phyloP scores from a whole-genome alignment of 2,888 invertebrate genomes.

The Vesta saturnalis region DNA sequence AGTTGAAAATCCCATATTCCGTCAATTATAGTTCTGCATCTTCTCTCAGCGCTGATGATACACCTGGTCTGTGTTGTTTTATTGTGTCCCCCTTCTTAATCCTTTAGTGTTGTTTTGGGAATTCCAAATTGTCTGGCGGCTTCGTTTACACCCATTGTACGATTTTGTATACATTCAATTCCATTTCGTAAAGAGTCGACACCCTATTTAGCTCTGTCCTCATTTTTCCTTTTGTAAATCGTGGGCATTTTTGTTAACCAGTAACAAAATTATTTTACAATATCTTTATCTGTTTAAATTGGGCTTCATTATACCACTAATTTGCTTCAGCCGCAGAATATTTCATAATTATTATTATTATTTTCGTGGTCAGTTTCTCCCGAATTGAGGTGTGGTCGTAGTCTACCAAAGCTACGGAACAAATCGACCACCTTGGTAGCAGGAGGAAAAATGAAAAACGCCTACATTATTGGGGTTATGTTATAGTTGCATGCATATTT shows the following conservation, averaged over 20 bases:
- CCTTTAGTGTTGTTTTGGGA: slow-evolving; percentile 17
- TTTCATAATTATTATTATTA: neutral
- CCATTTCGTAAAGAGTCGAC: neutral
- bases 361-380: neutral
- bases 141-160: slow-evolving; percentile 21
- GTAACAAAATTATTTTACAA: neutral
- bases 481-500: slow-evolving; percentile 3
- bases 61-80: slow-evolving; percentile 5
- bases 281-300: neutral
- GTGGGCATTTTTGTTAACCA: slow-evolving; percentile 7
- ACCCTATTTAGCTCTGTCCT: slow-evolving; percentile 4
- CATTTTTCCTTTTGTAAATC: slow-evolving; percentile 13
- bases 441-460: neutral
- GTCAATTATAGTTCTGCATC: slow-evolving; percentile 38
- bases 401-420: neutral
- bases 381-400: slow-evolving; percentile 7
- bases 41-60: slow-evolving; percentile 18
- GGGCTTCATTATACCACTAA: no score
- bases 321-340: neutral
- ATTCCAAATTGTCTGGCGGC: no score
- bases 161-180: slow-evolving; percentile 5
- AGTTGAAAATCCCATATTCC: slow-evolving; percentile 37
- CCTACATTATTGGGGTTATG: slow-evolving; percentile 5
- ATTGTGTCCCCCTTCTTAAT: slow-evolving; percentile 3
- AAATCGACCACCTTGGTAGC: neutral